These are phyloP conservation scores for Brachionus koreanus DNA, from an alignment of 1,140 invertebrate species.

Conservation along the genomic window DNA sequence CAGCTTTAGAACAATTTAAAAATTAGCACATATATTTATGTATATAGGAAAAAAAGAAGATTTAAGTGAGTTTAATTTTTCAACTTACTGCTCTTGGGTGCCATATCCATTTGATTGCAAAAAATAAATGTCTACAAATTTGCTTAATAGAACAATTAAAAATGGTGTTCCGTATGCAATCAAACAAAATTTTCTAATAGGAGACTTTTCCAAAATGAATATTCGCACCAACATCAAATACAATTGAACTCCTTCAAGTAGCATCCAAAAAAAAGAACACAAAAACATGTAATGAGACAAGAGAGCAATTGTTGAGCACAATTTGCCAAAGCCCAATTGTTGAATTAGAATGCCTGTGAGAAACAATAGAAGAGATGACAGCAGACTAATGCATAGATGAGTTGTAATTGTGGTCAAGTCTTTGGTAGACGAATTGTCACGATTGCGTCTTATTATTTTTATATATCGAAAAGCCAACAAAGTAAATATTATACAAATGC, in stretches of 20 bases:
- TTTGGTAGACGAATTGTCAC: constrained; percentile 27
- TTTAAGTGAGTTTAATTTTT: too few relatives aligned
- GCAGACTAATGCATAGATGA: constrained; percentile 70
- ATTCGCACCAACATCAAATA: constrained; percentile 92
- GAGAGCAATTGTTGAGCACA: constrained; percentile 81
- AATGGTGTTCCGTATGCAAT: constrained; percentile 69
- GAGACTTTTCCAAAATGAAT: constrained; percentile 81
- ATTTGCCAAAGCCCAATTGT: not conserved
- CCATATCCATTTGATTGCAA: constrained; percentile 80
- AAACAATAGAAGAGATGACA: constrained; percentile 86
- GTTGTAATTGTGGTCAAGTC: constrained; percentile 31
- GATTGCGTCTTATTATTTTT: not conserved
- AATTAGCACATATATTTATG: too few relatives aligned
- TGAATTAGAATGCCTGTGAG: constrained; percentile 74
- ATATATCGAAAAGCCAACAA: constrained; percentile 6
- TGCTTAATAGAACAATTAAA: constrained; percentile 55
- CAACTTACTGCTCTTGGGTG: constrained; percentile 65
- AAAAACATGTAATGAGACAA: constrained; percentile 90
- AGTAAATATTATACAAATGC: constrained; percentile 13
- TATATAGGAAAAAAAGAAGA: too few relatives aligned
- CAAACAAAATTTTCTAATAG: constrained; percentile 76
- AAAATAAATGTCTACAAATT: constrained; percentile 67
- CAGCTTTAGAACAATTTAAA: too few relatives aligned
- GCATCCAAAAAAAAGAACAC: constrained; percentile 93
- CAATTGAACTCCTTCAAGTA: constrained; percentile 82